These are phyloP conservation scores for Meteorus colon DNA, from an alignment of 2,888 invertebrate genomes.

Conservation along the genomic window DNA sequence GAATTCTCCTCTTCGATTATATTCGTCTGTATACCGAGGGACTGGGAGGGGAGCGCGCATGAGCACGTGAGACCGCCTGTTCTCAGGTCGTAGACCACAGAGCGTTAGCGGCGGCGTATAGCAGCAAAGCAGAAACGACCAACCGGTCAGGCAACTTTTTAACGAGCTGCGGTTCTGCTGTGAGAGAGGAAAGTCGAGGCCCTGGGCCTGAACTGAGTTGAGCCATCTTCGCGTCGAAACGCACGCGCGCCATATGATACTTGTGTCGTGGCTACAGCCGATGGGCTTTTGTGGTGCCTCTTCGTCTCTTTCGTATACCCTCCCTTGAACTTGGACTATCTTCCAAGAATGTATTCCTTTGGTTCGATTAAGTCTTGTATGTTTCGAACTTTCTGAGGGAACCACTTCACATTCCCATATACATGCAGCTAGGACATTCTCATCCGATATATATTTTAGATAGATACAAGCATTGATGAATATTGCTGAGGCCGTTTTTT, in stretches of 20 bases:
- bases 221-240: slow-evolving; percentile 70
- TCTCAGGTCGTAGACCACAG: slow-evolving; percentile 72
- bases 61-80: slow-evolving; percentile 58
- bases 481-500: no score
- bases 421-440: not conserved
- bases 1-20: slow-evolving; percentile 53
- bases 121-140: slow-evolving; percentile 62
- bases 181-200: slow-evolving; percentile 62
- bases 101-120: slow-evolving; percentile 58
- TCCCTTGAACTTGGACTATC: not conserved
- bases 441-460: not conserved
- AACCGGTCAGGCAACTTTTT: slow-evolving; percentile 74
- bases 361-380: not conserved
- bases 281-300: slow-evolving; percentile 1
- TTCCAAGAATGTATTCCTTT: slow-evolving; percentile 8
- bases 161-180: slow-evolving; percentile 67
- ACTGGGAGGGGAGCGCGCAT: not conserved
- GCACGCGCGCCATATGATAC: slow-evolving; percentile 68
- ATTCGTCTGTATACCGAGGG: slow-evolving; percentile 61
- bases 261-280: slow-evolving; percentile 46
- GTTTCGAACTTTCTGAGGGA: not conserved
- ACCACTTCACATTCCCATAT: not conserved
- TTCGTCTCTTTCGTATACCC: not conserved
- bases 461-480: no score
- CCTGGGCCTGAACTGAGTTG: slow-evolving; percentile 64